These are phyloP conservation scores for Anguilla anguilla DNA, from an alignment of 2,797 vertebrate genomes.

Conservation along the genomic window DNA sequence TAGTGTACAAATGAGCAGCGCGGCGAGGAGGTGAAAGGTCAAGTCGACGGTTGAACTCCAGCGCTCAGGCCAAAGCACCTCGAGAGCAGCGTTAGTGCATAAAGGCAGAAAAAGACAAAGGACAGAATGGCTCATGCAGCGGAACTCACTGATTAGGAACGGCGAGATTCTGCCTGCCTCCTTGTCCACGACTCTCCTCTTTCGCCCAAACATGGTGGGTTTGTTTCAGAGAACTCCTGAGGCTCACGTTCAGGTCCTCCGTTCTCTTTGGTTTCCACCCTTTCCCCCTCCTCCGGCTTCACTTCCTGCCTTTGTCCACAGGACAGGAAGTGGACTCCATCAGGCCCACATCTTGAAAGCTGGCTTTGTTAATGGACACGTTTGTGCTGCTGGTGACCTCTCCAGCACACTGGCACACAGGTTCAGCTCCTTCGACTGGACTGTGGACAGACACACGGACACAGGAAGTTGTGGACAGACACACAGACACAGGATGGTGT, in stretches of 20 bases:
- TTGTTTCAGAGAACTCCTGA: not conserved
- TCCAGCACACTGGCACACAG: not conserved
- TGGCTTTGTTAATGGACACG: not conserved
- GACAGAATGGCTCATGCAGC: not conserved
- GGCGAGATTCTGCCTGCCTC: not conserved
- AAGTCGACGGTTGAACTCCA: no score
- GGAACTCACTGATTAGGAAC: not conserved
- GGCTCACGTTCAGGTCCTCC: not conserved
- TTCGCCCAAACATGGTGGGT: not conserved
- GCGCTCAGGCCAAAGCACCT: not conserved
- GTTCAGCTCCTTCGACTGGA: not conserved
- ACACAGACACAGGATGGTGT: no score
- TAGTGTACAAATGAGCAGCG: no score
- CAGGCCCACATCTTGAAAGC: not conserved
- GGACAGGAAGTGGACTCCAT: not conserved
- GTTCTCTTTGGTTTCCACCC: not conserved
- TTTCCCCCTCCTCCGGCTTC: not conserved
- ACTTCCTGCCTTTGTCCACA: conserved; percentile 2
- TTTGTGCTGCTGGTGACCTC: not conserved
- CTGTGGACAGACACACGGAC: no score
- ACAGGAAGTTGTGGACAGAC: no score
- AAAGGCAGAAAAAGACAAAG: not conserved
- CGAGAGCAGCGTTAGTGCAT: not conserved
- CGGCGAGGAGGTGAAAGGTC: no score
- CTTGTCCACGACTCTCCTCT: not conserved